Conservation (phyloP, 37 sponge, comb jelly and placozoan species). For the Agelas oroides region DNA sequence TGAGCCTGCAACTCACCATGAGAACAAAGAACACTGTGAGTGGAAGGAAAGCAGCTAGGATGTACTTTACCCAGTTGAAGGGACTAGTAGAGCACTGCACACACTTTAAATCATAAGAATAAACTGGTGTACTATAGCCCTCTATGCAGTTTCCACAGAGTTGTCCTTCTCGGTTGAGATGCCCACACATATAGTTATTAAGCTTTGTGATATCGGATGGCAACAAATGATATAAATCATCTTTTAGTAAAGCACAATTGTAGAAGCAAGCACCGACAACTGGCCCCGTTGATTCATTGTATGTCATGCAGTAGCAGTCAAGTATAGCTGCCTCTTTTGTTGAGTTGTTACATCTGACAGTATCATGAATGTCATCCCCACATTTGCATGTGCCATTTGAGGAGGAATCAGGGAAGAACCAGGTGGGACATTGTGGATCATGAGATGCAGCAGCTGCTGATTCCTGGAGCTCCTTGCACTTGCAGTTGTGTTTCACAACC, state of each 20-base stretch:
- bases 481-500: no score
- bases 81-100: not conserved
- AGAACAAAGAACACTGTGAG: constrained; percentile 53
- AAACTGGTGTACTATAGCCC: constrained; percentile 1
- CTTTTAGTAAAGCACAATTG: not conserved
- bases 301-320: not conserved
- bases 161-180: constrained; percentile 22
- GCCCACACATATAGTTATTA: not conserved
- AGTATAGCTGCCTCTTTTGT: not conserved
- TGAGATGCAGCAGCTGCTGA: no score
- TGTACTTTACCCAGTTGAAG: constrained; percentile 8
- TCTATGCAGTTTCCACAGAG: constrained; percentile 36
- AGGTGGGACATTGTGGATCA: no score
- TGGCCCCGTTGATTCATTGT: not conserved
- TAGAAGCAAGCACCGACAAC: constrained; percentile 11
- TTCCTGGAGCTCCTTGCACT: no score
- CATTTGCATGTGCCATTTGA: not conserved
- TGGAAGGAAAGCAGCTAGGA: constrained; percentile 47
- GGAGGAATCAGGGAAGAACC: no score
- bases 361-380: no score
- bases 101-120: constrained; percentile 26
- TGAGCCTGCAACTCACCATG: constrained; percentile 64
- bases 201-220: not conserved
- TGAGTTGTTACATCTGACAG: no score
- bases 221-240: no score